phyloP scores from a whole-genome alignment of 64 coral and sea anemone species.

The Stichodactyla helianthus region DNA sequence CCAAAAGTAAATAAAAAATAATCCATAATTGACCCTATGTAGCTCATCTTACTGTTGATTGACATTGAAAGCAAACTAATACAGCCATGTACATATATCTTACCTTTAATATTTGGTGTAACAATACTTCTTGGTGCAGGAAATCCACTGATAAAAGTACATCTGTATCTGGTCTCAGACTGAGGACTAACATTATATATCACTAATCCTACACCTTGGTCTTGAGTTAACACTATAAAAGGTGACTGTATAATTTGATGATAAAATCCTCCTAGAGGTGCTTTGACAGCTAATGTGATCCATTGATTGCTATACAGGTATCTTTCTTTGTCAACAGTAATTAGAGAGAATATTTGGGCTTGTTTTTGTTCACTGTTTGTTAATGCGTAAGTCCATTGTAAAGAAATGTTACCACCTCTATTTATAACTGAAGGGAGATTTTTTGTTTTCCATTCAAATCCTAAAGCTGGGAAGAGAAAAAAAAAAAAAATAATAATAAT shows the following conservation, averaged over 20 bases:
- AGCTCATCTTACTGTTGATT: no score
- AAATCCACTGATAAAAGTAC: constrained; percentile 49
- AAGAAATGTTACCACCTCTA: constrained; percentile 7
- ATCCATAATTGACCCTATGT: no score
- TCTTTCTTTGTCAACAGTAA: constrained; percentile 37
- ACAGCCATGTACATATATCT: neutral
- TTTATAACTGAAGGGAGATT: neutral
- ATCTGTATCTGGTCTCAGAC: constrained; percentile 44
- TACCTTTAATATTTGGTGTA: constrained; percentile 39
- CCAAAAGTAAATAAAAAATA: no score
- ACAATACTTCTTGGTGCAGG: constrained; percentile 32
- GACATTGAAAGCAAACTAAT: no score
- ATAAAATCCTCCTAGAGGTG: neutral
- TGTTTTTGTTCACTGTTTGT: constrained; percentile 7
- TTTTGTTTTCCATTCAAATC: neutral
- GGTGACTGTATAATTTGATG: neutral
- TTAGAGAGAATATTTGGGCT: constrained; percentile 33
- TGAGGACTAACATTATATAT: constrained; percentile 15
- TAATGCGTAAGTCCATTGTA: constrained; percentile 41
- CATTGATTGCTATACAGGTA: constrained; percentile 48
- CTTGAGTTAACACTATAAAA: neutral
- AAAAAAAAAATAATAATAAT: neutral
- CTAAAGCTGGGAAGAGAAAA: neutral
- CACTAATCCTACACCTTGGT: neutral
- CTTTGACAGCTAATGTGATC: constrained; percentile 37